Base-by-base conservation (phyloP, 2,888 invertebrate genomes). In the Eupithecia insigniata region DNA sequence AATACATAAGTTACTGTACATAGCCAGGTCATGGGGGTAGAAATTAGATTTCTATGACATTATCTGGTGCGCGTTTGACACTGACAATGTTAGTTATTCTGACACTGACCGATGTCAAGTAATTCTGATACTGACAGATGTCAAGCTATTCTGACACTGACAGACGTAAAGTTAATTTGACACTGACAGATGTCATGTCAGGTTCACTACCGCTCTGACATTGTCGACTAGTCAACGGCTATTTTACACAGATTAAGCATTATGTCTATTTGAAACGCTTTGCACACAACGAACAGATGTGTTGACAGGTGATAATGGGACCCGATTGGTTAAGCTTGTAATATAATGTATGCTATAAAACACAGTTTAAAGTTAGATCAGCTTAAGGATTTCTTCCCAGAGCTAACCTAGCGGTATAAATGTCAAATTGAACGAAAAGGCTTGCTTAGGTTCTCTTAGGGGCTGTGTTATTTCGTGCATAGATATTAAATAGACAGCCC, bases 1-100 rank as follows among this genome's bases (percentile, higher is more conserved):
- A 66, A 58, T 71, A 70, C 62, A 61, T 66, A 67, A 72, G 71
- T 61, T 73, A 78, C 69, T 71, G 78, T 78, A 78, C 36, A 79
- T 78, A 77, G 73, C 74, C 51, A 76, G 79, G 70, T 74, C 68
- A 74, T 67, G 72, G 65, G 72, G 39, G 72, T 71, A 75, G 71
- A 71, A 73, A 69, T 72, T 77, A 73, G 70, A 71, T 76, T 71
- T 73, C 73, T 71, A 66, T 58, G 71, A 74, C 69, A 72, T 72
- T 51, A 70, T 67, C 71, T 75, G 75, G 73, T 71, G 72, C 68
- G 66, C 72, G 26, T 70, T 66, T 74, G 74, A 78, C 70, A 67
- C 55, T 68, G 75, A 71, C 73, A 71, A 51, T 75, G 66, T 76
- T 60, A 61, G 71, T 74, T 66, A 46, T 12, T 74, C 64, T 68